Conservation (phyloP, 2,888 invertebrate species). For the Aspidiotus rigidus region DNA sequence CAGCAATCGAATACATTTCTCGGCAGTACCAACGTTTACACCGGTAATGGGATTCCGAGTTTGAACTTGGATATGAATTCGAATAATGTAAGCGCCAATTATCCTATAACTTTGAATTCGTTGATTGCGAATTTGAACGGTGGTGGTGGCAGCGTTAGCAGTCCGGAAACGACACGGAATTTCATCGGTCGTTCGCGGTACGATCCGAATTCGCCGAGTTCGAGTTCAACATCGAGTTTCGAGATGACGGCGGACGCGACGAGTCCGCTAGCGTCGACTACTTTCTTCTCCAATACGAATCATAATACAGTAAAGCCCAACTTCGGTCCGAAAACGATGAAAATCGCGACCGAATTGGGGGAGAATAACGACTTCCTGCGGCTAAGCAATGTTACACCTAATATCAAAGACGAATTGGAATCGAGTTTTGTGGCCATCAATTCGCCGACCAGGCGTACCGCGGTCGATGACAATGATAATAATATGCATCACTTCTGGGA, state of each 20-base stretch:
- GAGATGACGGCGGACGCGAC: not conserved
- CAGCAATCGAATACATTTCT: conserved; percentile 5
- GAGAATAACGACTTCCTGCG: not conserved
- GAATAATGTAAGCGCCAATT: conserved; percentile 10
- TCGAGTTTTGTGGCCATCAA: not conserved
- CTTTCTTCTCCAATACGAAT: not conserved
- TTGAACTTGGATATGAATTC: conserved; percentile 17
- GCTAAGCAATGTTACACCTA: not conserved
- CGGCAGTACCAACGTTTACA: not conserved
- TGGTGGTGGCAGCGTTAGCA: not conserved
- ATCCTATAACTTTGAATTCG: conserved; percentile 13
- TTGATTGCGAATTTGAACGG: conserved; percentile 6
- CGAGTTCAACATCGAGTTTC: conserved; percentile 1
- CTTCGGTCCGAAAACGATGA: not conserved
- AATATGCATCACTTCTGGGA: conserved; percentile 36
- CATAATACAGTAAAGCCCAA: not conserved
- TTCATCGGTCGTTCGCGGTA: not conserved
- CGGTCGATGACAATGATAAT: conserved; percentile 4
- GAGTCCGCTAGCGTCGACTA: not conserved
- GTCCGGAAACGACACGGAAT: not conserved
- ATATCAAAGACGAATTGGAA: not conserved
- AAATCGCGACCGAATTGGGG: not conserved
- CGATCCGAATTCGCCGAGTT: conserved; percentile 14
- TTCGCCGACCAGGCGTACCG: not conserved
- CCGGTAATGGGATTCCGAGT: not conserved